Evolutionary conservation across 2,888 invertebrate genomes (phyloP).

Genomic region (Andricus curvator): DNA sequence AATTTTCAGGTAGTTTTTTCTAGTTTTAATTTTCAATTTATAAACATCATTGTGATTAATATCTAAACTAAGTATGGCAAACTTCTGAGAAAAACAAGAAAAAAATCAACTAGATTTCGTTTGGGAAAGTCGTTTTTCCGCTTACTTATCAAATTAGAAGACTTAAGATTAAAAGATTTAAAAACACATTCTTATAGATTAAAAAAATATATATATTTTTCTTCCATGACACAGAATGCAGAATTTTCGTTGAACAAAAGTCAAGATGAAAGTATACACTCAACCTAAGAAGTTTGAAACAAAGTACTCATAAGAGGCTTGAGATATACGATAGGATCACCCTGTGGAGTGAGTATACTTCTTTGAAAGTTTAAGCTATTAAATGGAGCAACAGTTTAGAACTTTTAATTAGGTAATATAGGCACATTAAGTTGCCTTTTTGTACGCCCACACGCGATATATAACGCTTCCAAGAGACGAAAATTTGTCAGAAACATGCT

Average conservation of each 20-base stretch:
- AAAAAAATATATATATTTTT: background rate
- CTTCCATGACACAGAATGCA: background rate
- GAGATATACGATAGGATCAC: conserved; percentile 36
- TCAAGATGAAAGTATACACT: conserved; percentile 20
- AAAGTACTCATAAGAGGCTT: conserved; percentile 29
- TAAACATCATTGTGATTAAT: too few relatives aligned
- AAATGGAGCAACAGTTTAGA: conserved; percentile 38
- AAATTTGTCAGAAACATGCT: conserved; percentile 16
- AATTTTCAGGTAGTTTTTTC: too few relatives aligned
- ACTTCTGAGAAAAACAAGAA: too few relatives aligned
- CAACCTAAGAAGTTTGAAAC: conserved; percentile 14
- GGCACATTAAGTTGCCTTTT: conserved; percentile 26
- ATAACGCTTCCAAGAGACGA: conserved; percentile 1
- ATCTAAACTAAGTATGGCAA: too few relatives aligned
- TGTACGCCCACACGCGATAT: conserved; percentile 1
- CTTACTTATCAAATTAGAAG: too few relatives aligned
- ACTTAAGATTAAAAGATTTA: background rate
- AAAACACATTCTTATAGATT: background rate
- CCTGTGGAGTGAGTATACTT: conserved; percentile 20
- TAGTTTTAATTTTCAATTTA: too few relatives aligned
- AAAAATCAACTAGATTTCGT: too few relatives aligned
- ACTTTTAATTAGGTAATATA: conserved; percentile 39
- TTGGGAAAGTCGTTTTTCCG: too few relatives aligned
- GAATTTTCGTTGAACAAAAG: conserved; percentile 10
- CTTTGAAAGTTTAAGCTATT: conserved; percentile 36